Base-by-base conservation (phyloP, 1,140 invertebrate genomes). In the Trissolcus basalis region DNA sequence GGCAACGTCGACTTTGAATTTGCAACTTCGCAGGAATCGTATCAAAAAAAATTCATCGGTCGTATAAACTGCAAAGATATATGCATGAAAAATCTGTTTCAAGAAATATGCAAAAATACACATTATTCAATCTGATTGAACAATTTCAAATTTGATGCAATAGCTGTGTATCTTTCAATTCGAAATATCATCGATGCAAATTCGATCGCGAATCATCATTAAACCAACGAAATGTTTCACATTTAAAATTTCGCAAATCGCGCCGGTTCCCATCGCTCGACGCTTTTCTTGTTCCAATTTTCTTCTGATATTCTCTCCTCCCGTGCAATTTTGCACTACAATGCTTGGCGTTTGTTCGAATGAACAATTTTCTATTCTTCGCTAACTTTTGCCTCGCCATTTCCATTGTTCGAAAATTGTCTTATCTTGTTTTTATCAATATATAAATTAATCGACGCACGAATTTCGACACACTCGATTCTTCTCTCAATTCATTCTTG, bases 21-120 rank as follows among this genome's bases (percentile, higher is more conserved):
- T 93, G 51, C 91, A 91, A 15, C 88, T 87, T 41, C 91, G 85
- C 36, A 93, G 76, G 82, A 93, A 93, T 36, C 91, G 88, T 12
- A 92, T 67, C 9, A 93, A 85, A 16, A 89, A 89, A 58, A 89
- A 88, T 39, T 90, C 90, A 63, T 92, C 90, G 81, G 56, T 39
- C 12, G 41, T 61, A 36, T 61, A 59, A 54, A 74, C 56, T 61
- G 14, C 41, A 69, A 32, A 39, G 3, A 39, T 35, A 35, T 5
- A 13, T 14, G 44, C 8, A 43, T 33, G 9, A 54, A 11, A 7
- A 15, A 15, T 5, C 15, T n/a, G 11, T 36, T n/a, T 9, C 9
- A 39, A 45, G 10, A 32, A 33, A 10, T 11, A 15, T 39, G 9
- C 5, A 48, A 1, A 8, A 48, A 27, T 27, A 27, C 6, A 27